Percentiles rank a stretch among this genome's conserved stretches.
These are phyloP conservation scores for Syritta pipiens DNA, from an alignment of 2,888 invertebrate genomes.

Conservation along the genomic window DNA sequence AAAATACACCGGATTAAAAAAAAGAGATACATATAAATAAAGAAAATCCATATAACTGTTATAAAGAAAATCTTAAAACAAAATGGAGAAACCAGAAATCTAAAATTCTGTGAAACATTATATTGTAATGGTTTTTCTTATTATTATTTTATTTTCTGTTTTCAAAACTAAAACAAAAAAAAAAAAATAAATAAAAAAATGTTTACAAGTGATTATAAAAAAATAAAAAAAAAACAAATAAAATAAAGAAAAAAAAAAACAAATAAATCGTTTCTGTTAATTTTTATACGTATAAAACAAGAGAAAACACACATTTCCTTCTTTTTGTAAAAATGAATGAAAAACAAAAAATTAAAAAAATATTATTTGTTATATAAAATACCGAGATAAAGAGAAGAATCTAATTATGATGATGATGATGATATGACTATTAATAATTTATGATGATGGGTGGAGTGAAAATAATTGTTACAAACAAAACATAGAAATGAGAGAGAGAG, in stretches of 20 bases:
- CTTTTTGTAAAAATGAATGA: slow-evolving; percentile 49
- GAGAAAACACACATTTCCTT: slow-evolving; percentile 43
- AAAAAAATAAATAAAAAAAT: slow-evolving; percentile 22
- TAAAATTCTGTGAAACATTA: slow-evolving; percentile 50
- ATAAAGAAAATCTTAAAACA: slow-evolving; percentile 54
- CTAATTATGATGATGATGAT: slow-evolving; percentile 28
- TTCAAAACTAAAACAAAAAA: slow-evolving; percentile 27
- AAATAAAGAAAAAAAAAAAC: neutral
- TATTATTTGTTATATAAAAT: slow-evolving; percentile 54
- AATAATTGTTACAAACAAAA: slow-evolving; percentile 1
- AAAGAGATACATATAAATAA: slow-evolving; percentile 40
- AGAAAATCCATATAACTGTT: slow-evolving; percentile 64
- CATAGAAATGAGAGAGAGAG: neutral
- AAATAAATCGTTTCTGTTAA: slow-evolving; percentile 60
- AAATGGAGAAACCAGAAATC: slow-evolving; percentile 57
- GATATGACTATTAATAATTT: slow-evolving; percentile 7
- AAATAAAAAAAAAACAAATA: slow-evolving; percentile 5
- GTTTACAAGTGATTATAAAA: slow-evolving; percentile 58
- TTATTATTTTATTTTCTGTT: slow-evolving; percentile 49
- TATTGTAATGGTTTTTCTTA: slow-evolving; percentile 42
- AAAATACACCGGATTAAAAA: slow-evolving; percentile 53
- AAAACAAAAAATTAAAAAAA: neutral
- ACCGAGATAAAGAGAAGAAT: too few species aligned
- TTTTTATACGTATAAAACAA: slow-evolving; percentile 60
- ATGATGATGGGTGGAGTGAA: slow-evolving; percentile 4